Base-by-base conservation (phyloP, 1,140 invertebrate species). In the Drosophila dunni region DNA sequence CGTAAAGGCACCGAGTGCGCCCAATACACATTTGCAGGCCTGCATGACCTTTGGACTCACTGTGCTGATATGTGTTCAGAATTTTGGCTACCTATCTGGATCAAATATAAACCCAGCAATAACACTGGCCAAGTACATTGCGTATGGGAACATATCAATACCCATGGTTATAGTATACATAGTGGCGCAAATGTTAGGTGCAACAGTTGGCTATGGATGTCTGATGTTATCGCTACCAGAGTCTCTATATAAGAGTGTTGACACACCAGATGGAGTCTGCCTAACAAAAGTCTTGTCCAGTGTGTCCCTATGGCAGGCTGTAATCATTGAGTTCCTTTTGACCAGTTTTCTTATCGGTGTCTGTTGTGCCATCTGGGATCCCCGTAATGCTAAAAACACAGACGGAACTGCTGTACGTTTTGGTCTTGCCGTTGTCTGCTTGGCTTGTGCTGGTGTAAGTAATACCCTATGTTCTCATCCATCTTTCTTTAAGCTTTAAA, bases 61-160 rank as follows among this genome's bases (percentile, higher is more conserved):
- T 1, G 53, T 84, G 67, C 51, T 92, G 77, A 72, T 93, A 81
- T 83, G 91, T 89, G 93, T 95, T 62, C 93, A 97, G 94, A 94
- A 94, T 33, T 94, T 98, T 38, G 97, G 96, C 46, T 97, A 97
- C 73, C 94, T 98, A 0, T 97, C 96, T 45, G 97, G 97, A 7
- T 96, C 97, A 40, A 97, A 98, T 92, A 95, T 98, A 34, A 98
- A 98, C 93, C 97, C 97, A 0, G 97, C 97, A 0, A 96, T 98
- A 0, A 97, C 97, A 0, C 53, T 95, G 4, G 97, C 95, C 2
- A 94, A 97, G 2, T 92, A 96, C 17, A 71, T 92, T 50, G 24
- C 6, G 24, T 91, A 92, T 56, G 77, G 91, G 0, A 20, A 89
- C 69, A 76, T 92, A 40, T 94, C 95, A 10, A 73, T 97, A 3